These are phyloP conservation scores for Sphenopsis melanotis DNA, from an alignment of 2,797 vertebrate species.

Conservation along the genomic window DNA sequence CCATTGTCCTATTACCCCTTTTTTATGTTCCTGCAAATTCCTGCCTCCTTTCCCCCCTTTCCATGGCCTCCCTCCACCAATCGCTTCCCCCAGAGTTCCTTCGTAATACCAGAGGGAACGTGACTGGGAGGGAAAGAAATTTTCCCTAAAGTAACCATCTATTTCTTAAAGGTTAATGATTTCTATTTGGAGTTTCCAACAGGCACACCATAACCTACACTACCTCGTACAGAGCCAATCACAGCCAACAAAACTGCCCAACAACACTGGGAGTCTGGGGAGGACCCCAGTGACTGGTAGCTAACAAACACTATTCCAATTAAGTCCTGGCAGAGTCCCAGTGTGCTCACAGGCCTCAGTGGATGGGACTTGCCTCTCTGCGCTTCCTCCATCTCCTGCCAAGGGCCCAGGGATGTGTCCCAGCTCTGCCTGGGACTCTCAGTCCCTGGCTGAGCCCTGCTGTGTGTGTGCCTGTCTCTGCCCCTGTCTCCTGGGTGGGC, in stretches of 20 bases:
- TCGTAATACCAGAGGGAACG: neutral
- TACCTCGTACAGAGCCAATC: neutral
- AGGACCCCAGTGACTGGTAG: neutral
- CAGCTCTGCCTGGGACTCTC: neutral
- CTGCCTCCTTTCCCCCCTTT: neutral
- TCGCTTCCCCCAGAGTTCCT: neutral
- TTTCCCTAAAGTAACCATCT: neutral
- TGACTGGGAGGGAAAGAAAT: neutral
- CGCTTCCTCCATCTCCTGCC: neutral
- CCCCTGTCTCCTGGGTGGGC: too few species aligned
- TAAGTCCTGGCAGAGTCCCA: neutral
- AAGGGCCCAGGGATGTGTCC: rapidly evolving
- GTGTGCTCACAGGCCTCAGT: neutral
- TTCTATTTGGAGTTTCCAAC: neutral
- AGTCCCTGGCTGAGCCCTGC: neutral
- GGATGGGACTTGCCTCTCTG: neutral
- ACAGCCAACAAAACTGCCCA: neutral
- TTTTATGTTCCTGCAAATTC: neutral
- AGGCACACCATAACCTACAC: neutral
- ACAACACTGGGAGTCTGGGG: neutral
- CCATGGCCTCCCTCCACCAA: neutral
- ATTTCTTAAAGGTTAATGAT: neutral
- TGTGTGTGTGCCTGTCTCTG: neutral
- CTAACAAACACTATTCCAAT: neutral
- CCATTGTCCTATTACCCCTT: neutral